Evolutionary conservation across 2,113 vertebrate genomes (phyloP).

Genomic region (Pyrgilauda ruficollis): DNA sequence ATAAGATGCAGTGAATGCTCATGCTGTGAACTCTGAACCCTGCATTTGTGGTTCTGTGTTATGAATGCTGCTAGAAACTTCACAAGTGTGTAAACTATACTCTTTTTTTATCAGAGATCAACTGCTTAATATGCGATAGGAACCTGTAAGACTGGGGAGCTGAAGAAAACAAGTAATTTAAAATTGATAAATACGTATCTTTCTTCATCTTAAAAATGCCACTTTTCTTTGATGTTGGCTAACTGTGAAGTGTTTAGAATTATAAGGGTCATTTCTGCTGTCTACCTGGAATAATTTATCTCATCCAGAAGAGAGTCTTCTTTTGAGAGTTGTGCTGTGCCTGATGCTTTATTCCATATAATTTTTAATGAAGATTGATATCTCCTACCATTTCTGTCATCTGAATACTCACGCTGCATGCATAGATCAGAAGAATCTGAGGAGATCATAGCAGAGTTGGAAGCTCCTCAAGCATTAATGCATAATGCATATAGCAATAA

Average conservation of each 20-base stretch:
- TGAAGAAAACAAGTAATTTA: not conserved
- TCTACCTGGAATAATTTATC: not conserved
- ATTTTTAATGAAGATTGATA: not conserved
- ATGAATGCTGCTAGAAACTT: not conserved
- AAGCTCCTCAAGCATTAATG: not conserved
- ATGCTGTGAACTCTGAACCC: not conserved
- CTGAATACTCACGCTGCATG: not conserved
- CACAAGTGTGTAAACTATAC: not conserved
- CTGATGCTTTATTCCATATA: not conserved
- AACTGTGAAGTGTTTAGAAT: not conserved
- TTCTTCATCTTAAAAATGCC: not conserved
- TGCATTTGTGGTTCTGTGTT: not conserved
- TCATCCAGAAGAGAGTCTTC: not conserved
- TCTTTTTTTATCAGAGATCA: not conserved
- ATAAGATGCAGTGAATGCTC: not conserved
- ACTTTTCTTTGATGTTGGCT: not conserved
- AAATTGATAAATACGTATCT: not conserved
- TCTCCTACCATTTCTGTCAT: not conserved
- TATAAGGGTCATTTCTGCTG: not conserved
- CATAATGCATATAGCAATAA: not conserved
- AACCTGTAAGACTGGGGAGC: not conserved
- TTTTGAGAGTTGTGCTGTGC: not conserved
- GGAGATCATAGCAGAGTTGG: not conserved
- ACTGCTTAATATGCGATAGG: not conserved
- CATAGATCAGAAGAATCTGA: not conserved